These are phyloP conservation scores for Ochropleura leucogaster DNA, from an alignment of 2,888 invertebrate species.

Conservation along the genomic window DNA sequence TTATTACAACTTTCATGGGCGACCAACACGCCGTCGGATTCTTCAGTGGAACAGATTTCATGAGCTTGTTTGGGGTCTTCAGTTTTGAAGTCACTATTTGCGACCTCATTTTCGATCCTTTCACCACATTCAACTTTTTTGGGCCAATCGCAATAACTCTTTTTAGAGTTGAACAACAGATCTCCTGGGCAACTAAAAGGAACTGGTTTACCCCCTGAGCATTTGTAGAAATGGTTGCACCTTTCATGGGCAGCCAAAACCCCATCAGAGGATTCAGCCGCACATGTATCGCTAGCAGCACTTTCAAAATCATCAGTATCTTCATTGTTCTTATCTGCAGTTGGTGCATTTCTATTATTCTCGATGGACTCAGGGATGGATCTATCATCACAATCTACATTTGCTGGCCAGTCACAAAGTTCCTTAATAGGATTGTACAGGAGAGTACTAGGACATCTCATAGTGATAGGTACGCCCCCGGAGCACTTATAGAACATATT, in stretches of 20 bases:
- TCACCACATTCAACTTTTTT: constrained; percentile 65
- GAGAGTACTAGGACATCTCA: constrained; percentile 57
- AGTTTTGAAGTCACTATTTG: constrained; percentile 28
- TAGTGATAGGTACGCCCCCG: constrained; percentile 58
- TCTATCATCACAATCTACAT: constrained; percentile 68
- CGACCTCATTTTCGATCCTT: constrained; percentile 36
- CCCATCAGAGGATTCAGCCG: constrained; percentile 63
- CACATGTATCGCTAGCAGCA: constrained; percentile 60
- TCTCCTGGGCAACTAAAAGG: constrained; percentile 57
- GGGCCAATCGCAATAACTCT: constrained; percentile 64
- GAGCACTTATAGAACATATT: constrained; percentile 69
- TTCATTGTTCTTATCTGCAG: not conserved
- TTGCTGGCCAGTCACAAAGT: constrained; percentile 65
- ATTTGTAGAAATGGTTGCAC: constrained; percentile 73
- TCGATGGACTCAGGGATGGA: constrained; percentile 27
- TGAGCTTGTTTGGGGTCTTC: constrained; percentile 66
- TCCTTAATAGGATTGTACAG: constrained; percentile 64
- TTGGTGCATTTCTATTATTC: not conserved
- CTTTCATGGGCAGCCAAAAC: constrained; percentile 70
- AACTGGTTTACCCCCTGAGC: constrained; percentile 63
- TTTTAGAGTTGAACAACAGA: constrained; percentile 64
- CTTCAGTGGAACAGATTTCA: constrained; percentile 66
- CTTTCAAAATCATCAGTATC: not conserved
- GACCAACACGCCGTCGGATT: constrained; percentile 70
- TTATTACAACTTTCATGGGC: constrained; percentile 74